Evolutionary conservation across 1,140 invertebrate species (phyloP).

Genomic region (Latrodectus geometricus): DNA sequence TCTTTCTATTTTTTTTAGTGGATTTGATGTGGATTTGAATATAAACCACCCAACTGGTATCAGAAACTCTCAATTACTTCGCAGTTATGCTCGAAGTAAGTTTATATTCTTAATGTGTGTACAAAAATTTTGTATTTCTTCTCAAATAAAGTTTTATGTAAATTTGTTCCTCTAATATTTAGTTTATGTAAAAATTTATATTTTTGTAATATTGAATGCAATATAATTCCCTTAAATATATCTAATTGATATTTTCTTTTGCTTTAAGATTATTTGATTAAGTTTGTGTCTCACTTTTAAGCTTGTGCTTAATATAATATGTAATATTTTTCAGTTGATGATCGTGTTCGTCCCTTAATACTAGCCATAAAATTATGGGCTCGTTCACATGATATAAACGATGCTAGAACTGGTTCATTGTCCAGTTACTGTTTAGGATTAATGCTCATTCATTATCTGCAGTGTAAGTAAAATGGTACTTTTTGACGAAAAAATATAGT

Average conservation of each 20-base stretch:
- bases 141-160: neutral
- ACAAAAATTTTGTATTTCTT: neutral
- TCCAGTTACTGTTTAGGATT: constrained; percentile 95
- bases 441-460: constrained; percentile 97
- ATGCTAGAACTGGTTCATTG: constrained; percentile 93
- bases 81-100: constrained; percentile 89
- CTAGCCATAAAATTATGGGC: constrained; percentile 95
- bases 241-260: neutral
- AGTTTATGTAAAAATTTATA: neutral
- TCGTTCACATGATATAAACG: constrained; percentile 91
- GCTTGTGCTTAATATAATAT: neutral
- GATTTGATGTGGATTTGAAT: constrained; percentile 85
- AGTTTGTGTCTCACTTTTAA: neutral
- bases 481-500: constrained; percentile 15
- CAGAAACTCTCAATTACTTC: constrained; percentile 92
- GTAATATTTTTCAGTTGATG: constrained; percentile 80
- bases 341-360: constrained; percentile 91
- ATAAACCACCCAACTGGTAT: constrained; percentile 96
- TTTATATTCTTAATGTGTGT: neutral
- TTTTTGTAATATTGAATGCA: neutral
- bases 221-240: neutral
- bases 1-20: constrained; percentile 22
- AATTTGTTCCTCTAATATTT: neutral
- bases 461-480: constrained; percentile 75
- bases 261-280: neutral